Conservation (phyloP, 2,113 vertebrate genomes). For the Danionella cerebrum region DNA sequence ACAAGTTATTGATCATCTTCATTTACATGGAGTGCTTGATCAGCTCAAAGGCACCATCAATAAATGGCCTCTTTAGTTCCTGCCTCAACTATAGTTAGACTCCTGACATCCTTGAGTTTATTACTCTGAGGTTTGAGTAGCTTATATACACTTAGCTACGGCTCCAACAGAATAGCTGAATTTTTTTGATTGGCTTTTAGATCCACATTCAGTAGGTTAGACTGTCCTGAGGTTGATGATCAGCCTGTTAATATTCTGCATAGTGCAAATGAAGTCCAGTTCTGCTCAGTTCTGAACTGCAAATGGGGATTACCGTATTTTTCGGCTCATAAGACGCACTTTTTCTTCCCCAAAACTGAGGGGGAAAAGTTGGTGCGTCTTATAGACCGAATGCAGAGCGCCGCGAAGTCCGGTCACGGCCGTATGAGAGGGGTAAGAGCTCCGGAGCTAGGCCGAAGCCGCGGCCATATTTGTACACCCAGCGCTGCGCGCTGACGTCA, state of each 20-base stretch:
- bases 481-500: too few species aligned
- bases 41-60: constrained; percentile 1
- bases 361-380: too few species aligned
- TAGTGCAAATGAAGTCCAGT: too few species aligned
- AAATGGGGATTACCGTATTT: too few species aligned
- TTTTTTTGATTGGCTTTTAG: background rate
- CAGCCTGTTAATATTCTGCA: background rate
- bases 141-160: background rate
- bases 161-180: background rate
- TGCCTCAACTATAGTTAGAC: background rate
- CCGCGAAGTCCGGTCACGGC: too few species aligned
- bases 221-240: background rate
- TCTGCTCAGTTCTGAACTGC: too few species aligned
- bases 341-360: too few species aligned
- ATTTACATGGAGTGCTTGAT: constrained; percentile 13
- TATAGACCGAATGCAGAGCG: too few species aligned
- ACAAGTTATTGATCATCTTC: constrained; percentile 32
- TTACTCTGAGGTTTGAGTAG: background rate
- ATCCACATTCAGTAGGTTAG: background rate
- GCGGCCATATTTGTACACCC: too few species aligned
- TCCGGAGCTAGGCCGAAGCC: too few species aligned
- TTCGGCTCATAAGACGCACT: too few species aligned
- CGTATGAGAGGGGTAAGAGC: too few species aligned
- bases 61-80: background rate
- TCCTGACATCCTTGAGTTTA: background rate